phyloP scores from a whole-genome alignment of 2,888 invertebrate genomes.

The Phaedon cochleariae region DNA sequence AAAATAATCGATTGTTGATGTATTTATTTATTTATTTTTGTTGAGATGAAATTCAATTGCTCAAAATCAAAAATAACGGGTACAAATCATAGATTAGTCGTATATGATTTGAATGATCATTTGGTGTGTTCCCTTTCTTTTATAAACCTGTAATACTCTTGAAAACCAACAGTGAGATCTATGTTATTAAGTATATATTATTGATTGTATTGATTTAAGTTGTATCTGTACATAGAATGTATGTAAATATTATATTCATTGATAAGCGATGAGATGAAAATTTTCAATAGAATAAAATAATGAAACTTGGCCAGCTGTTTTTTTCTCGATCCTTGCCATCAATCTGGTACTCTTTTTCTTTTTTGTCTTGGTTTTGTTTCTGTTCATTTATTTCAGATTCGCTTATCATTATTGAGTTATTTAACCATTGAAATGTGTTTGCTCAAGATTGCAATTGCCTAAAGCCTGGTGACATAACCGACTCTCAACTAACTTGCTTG shows the following conservation, averaged over 20 bases:
- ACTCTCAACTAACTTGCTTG: background rate
- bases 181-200: slow-evolving; percentile 48
- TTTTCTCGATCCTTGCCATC: slow-evolving; percentile 7
- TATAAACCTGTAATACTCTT: slow-evolving; percentile 47
- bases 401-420: background rate
- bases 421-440: background rate
- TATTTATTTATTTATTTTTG: background rate
- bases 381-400: background rate
- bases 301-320: slow-evolving; percentile 42
- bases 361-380: slow-evolving; percentile 14
- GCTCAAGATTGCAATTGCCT: background rate
- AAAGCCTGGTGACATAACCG: background rate
- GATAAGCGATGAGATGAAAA: slow-evolving; percentile 60
- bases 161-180: slow-evolving; percentile 51
- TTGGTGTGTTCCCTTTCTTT: slow-evolving; percentile 16
- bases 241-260: slow-evolving; percentile 64
- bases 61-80: slow-evolving; percentile 5
- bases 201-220: slow-evolving; percentile 53
- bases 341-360: background rate
- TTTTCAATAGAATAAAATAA: slow-evolving; percentile 63
- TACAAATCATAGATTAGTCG: background rate
- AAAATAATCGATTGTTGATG: background rate
- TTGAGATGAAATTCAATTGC: background rate
- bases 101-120: background rate
- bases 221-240: slow-evolving; percentile 63